Conservation (phyloP, 2,888 invertebrate genomes). For the Temnothorax unifasciatus region DNA sequence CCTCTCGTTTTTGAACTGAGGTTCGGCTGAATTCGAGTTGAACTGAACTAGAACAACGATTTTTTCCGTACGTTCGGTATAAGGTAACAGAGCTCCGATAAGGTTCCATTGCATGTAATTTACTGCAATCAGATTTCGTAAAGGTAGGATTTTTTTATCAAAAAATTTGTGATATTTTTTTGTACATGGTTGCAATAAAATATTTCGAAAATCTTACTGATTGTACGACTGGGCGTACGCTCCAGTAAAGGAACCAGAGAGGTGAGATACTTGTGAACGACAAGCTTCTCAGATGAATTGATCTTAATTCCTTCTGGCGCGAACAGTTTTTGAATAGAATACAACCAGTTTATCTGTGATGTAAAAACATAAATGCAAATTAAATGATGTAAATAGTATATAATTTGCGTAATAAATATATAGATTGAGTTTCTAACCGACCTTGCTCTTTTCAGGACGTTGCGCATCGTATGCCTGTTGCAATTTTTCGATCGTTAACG, state of each 20-base stretch:
- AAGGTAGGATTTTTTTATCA: neutral
- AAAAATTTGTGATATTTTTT: neutral
- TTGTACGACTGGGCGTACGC: neutral
- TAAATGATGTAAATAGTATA: neutral
- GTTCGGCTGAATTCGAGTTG: neutral
- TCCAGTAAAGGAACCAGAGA: neutral
- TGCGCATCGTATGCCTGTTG: neutral
- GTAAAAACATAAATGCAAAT: neutral
- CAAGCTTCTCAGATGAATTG: constrained; percentile 7
- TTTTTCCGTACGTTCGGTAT: neutral
- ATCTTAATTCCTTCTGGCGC: neutral
- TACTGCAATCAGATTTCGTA: neutral
- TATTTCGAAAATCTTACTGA: neutral
- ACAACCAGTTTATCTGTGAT: constrained; percentile 6
- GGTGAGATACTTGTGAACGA: constrained; percentile 23
- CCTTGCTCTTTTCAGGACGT: neutral
- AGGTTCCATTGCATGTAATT: constrained; percentile 11
- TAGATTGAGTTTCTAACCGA: neutral
- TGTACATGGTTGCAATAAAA: neutral
- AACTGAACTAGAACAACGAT: neutral
- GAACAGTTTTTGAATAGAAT: neutral
- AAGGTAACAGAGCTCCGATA: neutral
- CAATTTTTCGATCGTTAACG: constrained; percentile 9
- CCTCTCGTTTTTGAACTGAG: neutral
- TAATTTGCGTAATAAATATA: neutral